Conservation (phyloP, 2,888 invertebrate species). For the Danaus chrysippus region DNA sequence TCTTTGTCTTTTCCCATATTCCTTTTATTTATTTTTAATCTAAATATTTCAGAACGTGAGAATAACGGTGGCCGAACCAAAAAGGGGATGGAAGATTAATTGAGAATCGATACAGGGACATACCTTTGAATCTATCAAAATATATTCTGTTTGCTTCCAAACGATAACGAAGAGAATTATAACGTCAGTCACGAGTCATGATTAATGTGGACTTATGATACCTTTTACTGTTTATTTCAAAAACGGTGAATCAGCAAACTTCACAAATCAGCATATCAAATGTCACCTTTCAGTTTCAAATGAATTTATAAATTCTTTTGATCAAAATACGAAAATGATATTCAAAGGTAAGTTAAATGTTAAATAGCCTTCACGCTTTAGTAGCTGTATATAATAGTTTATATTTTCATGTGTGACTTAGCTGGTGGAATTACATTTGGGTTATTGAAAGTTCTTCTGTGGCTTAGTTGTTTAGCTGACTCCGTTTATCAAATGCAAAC, state of each 20-base stretch:
- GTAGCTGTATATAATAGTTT: too few species aligned
- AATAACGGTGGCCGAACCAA: conserved; percentile 61
- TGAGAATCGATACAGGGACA: conserved; percentile 64
- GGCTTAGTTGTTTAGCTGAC: too few species aligned
- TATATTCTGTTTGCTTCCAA: conserved; percentile 65
- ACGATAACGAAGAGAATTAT: conserved; percentile 66
- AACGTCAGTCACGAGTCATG: conserved; percentile 65
- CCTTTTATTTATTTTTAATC: not conserved
- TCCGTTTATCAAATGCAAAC: too few species aligned
- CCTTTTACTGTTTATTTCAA: conserved; percentile 58
- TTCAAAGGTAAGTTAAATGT: not conserved
- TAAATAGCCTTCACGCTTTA: not conserved
- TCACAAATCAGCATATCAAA: conserved; percentile 44
- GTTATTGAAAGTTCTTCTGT: too few species aligned
- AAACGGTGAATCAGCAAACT: conserved; percentile 36
- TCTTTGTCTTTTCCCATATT: not conserved
- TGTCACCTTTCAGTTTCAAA: conserved; percentile 31
- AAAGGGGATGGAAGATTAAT: conserved; percentile 73
- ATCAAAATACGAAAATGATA: conserved; percentile 11
- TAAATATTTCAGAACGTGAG: conserved; percentile 22
- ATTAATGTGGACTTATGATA: conserved; percentile 69
- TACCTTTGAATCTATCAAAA: conserved; percentile 68
- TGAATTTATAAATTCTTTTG: conserved; percentile 30
- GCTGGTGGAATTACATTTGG: too few species aligned
- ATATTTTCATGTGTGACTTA: too few species aligned